Evolutionary conservation across 92 coral and sea anemone species (phyloP), one percentile per base, ranked within the genome.

Genomic region (Porites evermanni): DNA sequence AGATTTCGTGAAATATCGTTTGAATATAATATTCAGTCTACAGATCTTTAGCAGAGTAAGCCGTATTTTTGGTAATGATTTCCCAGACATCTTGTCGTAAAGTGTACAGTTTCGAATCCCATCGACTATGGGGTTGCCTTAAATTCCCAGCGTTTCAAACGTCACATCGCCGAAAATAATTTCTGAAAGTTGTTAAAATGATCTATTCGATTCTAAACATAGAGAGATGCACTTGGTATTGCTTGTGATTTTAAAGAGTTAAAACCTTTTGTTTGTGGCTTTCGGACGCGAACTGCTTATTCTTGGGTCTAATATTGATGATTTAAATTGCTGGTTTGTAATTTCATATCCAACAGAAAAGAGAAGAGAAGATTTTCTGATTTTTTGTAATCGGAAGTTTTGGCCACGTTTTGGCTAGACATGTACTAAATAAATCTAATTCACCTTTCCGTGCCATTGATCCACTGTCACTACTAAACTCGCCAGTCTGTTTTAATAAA

Each of bases 101-200:
- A 51, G 54, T 68, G 68, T 68, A 80, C 85, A 26, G 76, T 83
- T 83, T 64, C 87, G 80, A 74, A 73, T 83, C 74, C 44, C 74
- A 59, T 71, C 61, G 61, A 56, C 16, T 53, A 50, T 72, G 87
- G 52, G 53, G 7, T 64, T 83, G 80, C 68, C 54, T 79, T 79
- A 64, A 18, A 77, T 77, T 60, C 80, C 16, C 53, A 54, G 19
- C 75, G 53, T 53, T 72, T 44, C 61, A 19, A 20, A 61, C 87
- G 87, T 83, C 87, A 83, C 87, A 72, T 83, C 70, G 50, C 75
- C 64, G 19, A 74, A 82, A 83, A 83, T 83, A 72, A 72, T 83
- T 73, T 60, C 24, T 61, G 70, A 24, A 73, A 61, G 80, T 83
- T 64, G 71, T 73, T 72, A 63, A 73, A 60, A 12, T 74, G 61